Conservation (phyloP, 2,888 invertebrate genomes). For the Drosophila buzzatii region DNA sequence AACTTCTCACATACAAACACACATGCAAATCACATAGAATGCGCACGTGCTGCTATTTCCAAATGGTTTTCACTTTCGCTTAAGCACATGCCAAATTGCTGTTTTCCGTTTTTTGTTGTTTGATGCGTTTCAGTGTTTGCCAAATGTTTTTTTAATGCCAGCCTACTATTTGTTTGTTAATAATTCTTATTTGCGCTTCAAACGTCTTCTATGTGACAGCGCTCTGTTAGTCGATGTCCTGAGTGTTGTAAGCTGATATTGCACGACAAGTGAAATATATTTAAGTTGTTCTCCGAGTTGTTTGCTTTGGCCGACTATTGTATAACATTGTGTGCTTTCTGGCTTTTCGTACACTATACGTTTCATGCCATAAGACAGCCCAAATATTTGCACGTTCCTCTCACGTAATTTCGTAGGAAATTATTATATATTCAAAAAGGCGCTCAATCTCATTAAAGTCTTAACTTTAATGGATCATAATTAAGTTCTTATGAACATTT, state of each 20-base stretch:
- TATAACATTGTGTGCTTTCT: conserved; percentile 22
- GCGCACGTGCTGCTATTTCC: conserved; percentile 65
- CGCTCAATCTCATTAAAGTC: conserved; percentile 1
- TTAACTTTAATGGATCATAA: background rate
- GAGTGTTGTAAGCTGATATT: conserved; percentile 35
- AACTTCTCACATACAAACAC: conserved; percentile 21
- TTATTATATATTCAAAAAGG: conserved; percentile 1
- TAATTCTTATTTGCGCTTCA: conserved; percentile 35
- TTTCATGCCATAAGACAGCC: conserved; percentile 1
- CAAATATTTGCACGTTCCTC: conserved; percentile 14
- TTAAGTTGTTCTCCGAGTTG: conserved; percentile 18
- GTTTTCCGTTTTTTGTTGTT: conserved; percentile 39
- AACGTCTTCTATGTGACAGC: background rate
- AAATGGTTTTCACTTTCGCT: conserved; percentile 71
- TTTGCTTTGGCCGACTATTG: conserved; percentile 29
- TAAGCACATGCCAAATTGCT: conserved; percentile 58
- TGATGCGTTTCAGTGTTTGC: conserved; percentile 49
- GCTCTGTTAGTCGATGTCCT: conserved; percentile 8
- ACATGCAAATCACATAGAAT: conserved; percentile 51
- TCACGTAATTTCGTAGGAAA: background rate
- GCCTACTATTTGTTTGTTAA: conserved; percentile 23
- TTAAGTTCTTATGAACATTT: background rate
- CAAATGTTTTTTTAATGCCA: conserved; percentile 66
- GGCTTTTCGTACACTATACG: conserved; percentile 3
- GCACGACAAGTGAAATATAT: background rate